phyloP scores from a whole-genome alignment of 2,888 invertebrate species.

The Agriotes lineatus region DNA sequence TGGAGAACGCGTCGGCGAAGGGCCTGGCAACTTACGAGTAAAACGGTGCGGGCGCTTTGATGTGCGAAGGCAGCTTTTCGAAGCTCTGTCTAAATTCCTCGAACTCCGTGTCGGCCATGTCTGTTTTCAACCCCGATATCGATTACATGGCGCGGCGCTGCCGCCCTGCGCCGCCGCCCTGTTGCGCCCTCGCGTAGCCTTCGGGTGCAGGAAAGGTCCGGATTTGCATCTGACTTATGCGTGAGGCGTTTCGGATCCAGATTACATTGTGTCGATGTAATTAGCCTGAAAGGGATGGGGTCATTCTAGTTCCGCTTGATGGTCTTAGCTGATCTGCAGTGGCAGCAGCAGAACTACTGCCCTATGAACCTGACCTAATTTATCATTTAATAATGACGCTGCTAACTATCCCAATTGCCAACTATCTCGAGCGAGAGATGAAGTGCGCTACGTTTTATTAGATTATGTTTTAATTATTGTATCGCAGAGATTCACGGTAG shows the following conservation, averaged over 20 bases:
- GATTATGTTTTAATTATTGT: too few species aligned
- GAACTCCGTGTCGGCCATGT: conserved; percentile 94
- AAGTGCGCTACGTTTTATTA: too few species aligned
- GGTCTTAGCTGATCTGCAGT: not conserved
- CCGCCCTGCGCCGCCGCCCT: conserved; percentile 36
- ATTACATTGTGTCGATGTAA: conserved; percentile 46
- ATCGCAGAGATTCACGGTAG: too few species aligned
- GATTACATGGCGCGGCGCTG: conserved; percentile 28
- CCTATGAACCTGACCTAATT: too few species aligned
- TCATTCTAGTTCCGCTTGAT: conserved; percentile 38
- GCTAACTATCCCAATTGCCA: too few species aligned
- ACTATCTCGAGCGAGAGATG: too few species aligned
- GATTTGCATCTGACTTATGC: conserved; percentile 55
- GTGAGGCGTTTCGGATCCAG: conserved; percentile 46
- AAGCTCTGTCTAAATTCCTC: conserved; percentile 92
- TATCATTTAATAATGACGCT: too few species aligned
- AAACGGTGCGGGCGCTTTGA: conserved; percentile 83
- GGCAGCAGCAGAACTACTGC: too few species aligned
- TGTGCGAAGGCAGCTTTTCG: conserved; percentile 83
- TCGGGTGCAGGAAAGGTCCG: conserved; percentile 39
- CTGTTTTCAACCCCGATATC: conserved; percentile 62
- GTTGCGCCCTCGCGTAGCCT: conserved; percentile 42
- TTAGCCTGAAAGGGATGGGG: conserved; percentile 42
- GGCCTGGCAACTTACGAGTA: conserved; percentile 94
- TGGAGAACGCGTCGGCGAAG: conserved; percentile 12